Base-by-base conservation (phyloP, 2,113 vertebrate genomes). In the Mormoops blainvillei region DNA sequence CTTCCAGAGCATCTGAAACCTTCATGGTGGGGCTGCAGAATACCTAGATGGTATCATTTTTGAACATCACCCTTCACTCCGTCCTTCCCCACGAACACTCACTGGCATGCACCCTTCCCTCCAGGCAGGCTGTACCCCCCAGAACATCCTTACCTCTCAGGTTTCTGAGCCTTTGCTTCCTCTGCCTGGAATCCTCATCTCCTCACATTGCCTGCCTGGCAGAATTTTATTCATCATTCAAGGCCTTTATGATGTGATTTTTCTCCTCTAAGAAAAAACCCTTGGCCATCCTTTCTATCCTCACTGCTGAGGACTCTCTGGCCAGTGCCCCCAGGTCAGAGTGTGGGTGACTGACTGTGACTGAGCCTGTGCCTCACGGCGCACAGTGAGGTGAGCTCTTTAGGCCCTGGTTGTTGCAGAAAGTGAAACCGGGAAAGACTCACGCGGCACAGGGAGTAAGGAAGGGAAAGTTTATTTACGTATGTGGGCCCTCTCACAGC, bases 341-440 rank as follows among this genome's bases (percentile, higher is more conserved):
- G 48, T 22, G n/a, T 24, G 19, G 7, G 24, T 0, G 0, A 56
- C 24, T 4, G 38, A 54, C 16, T 61, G 3, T 5, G 7, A 43
- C 22, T 73, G 12, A 45, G 24, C n/a, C 48, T 19, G 83, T 1
- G 1, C 31, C 52, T 82, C 70, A 33, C 0, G 0, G 13, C 26
- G 43, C 36, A 7, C 28, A 13, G 82, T 12, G 65, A 43, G 0
- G 0, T 31, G 36, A 52, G 22, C 48, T 71, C 54, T 67, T 63
- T 48, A 43, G 43, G 36, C n/a, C n/a, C n/a, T n/a, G n/a, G n/a
- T n/a, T n/a, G n/a, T n/a, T n/a, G n/a, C n/a, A n/a, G n/a, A n/a
- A n/a, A n/a, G n/a, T n/a, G n/a, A n/a, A n/a, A n/a, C n/a, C n/a
- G n/a, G n/a, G n/a, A n/a, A n/a, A n/a, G n/a, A n/a, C n/a, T n/a